Evolutionary conservation across 2,888 invertebrate species (phyloP).

Genomic region (Philonicus albiceps): DNA sequence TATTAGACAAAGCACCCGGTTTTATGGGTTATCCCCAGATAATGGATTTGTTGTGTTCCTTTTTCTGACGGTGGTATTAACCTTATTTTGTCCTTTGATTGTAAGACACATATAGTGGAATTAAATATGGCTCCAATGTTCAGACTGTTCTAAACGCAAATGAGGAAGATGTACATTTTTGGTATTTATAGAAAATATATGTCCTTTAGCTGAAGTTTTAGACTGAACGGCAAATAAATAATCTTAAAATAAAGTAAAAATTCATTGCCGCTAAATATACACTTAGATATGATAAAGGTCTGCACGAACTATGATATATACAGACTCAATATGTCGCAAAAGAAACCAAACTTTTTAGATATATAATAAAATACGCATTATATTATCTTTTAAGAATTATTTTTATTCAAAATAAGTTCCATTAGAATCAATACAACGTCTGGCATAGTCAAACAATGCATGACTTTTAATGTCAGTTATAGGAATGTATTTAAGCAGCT

Average conservation of each 20-base stretch:
- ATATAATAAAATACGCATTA: too few relatives aligned
- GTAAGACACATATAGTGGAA: conserved; percentile 41
- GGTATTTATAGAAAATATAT: neutral
- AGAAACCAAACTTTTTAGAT: too few relatives aligned
- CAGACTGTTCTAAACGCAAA: neutral
- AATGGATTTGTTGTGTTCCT: conserved; percentile 50
- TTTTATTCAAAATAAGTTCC: too few relatives aligned
- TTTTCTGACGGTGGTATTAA: conserved; percentile 45
- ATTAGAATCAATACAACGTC: too few relatives aligned
- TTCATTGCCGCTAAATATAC: neutral
- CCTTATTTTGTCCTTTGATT: conserved; percentile 8
- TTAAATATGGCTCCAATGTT: neutral
- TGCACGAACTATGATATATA: too few relatives aligned
- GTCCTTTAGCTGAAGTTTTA: neutral
- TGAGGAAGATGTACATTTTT: neutral
- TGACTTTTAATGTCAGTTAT: too few relatives aligned
- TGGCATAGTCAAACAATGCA: too few relatives aligned
- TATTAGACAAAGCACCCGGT: conserved; percentile 14
- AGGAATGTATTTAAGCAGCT: too few relatives aligned
- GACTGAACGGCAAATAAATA: neutral
- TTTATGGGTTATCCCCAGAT: conserved; percentile 46
- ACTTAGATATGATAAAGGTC: too few relatives aligned
- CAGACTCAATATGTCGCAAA: too few relatives aligned
- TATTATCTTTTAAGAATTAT: too few relatives aligned
- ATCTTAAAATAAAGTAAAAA: neutral